phyloP scores from a whole-genome alignment of 1,140 invertebrate genomes.

The Drosophila mayri region DNA sequence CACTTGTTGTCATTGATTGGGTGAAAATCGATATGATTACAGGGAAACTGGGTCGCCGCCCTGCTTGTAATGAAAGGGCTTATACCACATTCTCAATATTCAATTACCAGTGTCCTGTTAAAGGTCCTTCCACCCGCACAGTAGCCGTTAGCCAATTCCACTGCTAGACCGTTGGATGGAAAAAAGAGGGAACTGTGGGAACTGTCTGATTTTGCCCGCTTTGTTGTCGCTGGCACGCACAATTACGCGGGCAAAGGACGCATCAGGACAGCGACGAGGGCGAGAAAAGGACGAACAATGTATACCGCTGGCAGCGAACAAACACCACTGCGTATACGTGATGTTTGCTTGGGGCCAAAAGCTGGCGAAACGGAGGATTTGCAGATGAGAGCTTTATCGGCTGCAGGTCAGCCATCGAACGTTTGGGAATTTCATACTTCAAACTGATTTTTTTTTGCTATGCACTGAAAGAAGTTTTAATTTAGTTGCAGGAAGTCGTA shows the following conservation, averaged over 20 bases:
- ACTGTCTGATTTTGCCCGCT: constrained; percentile 24
- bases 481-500: not conserved
- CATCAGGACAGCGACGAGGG: constrained; percentile 9
- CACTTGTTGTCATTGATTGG: constrained; percentile 46
- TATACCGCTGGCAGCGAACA: constrained; percentile 17
- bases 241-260: constrained; percentile 48
- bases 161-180: not conserved
- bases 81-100: constrained; percentile 45
- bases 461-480: not conserved
- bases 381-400: constrained; percentile 40
- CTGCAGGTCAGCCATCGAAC: constrained; percentile 27
- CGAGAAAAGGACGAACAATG: constrained; percentile 11
- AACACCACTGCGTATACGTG: constrained; percentile 39
- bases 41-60: constrained; percentile 33
- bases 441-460: constrained; percentile 6
- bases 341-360: constrained; percentile 33
- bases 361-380: constrained; percentile 24
- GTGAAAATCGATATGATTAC: constrained; percentile 38
- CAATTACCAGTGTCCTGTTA: constrained; percentile 46
- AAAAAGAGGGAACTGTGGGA: not conserved
- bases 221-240: constrained; percentile 52
- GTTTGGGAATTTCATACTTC: not conserved
- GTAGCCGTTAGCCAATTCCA: constrained; percentile 31
- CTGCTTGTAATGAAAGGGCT: constrained; percentile 31
- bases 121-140: constrained; percentile 14